Percentiles rank a stretch among this genome's conserved stretches.
phyloP scores from a whole-genome alignment of 1,140 invertebrate genomes.

The Calycopis cecrops region DNA sequence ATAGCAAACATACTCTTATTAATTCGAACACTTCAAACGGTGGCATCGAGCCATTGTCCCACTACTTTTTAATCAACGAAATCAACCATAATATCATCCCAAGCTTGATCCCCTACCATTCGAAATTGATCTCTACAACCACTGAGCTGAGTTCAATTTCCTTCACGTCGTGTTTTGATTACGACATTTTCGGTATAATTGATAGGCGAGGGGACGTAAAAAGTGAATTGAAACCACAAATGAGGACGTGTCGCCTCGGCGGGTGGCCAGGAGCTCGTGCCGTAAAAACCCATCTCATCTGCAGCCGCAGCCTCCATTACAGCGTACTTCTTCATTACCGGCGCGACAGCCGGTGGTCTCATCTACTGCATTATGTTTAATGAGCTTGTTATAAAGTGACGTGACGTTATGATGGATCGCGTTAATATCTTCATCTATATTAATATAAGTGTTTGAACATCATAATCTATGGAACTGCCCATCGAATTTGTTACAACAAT shows the following conservation, averaged over 20 bases:
- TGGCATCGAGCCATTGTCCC: conserved; percentile 20
- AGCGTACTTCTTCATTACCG: too few species aligned
- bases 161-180: conserved; percentile 25
- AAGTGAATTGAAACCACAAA: conserved; percentile 72
- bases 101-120: neutral
- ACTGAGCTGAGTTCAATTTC: neutral
- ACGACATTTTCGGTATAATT: conserved; percentile 39
- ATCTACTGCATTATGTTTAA: too few species aligned
- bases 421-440: too few species aligned
- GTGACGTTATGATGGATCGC: too few species aligned
- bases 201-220: conserved; percentile 45
- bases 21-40: conserved; percentile 8
- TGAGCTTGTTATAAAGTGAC: too few species aligned
- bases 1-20: neutral
- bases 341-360: too few species aligned
- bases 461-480: too few species aligned
- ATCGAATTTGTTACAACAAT: too few species aligned
- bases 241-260: conserved; percentile 59
- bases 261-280: conserved; percentile 66
- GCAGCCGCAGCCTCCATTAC: conserved; percentile 54
- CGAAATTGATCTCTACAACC: neutral
- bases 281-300: conserved; percentile 67
- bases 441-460: too few species aligned
- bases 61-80: conserved; percentile 31
- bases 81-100: neutral